These are phyloP conservation scores for Diplogasteroides magnus DNA, from an alignment of 1,140 invertebrate genomes.

Conservation along the genomic window DNA sequence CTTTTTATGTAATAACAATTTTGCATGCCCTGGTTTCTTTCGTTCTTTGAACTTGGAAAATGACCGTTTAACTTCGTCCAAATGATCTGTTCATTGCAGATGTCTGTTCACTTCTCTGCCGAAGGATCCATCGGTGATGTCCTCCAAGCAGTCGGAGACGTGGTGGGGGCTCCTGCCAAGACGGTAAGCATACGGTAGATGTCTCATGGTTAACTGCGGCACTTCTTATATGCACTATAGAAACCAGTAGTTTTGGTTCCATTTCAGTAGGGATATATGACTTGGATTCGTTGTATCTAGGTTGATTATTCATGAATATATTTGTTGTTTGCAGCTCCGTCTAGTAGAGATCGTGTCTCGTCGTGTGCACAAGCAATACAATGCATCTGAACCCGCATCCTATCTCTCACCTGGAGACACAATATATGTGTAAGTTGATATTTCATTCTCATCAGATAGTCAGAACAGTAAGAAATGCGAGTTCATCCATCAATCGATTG, in stretches of 20 bases:
- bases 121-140: constrained; percentile 32
- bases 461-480: no score
- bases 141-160: constrained; percentile 19
- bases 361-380: constrained; percentile 52
- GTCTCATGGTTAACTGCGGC: no score
- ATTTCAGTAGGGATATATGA: not conserved
- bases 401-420: constrained; percentile 48
- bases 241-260: constrained; percentile 48
- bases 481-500: no score
- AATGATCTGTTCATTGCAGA: constrained; percentile 27
- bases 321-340: constrained; percentile 47
- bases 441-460: no score
- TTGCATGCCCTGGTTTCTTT: constrained; percentile 34
- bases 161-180: constrained; percentile 12
- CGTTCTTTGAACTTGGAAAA: no score
- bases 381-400: constrained; percentile 34
- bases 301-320: not conserved
- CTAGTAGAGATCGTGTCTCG: constrained; percentile 55
- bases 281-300: not conserved
- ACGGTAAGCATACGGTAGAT: no score
- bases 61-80: constrained; percentile 47
- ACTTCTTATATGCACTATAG: constrained; percentile 52
- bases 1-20: no score
- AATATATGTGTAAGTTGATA: constrained; percentile 55
- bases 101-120: constrained; percentile 20